Percentiles rank a stretch among this genome's conserved stretches.
phyloP scores from a whole-genome alignment of 2,113 vertebrate species.

The Indicator indicator region DNA sequence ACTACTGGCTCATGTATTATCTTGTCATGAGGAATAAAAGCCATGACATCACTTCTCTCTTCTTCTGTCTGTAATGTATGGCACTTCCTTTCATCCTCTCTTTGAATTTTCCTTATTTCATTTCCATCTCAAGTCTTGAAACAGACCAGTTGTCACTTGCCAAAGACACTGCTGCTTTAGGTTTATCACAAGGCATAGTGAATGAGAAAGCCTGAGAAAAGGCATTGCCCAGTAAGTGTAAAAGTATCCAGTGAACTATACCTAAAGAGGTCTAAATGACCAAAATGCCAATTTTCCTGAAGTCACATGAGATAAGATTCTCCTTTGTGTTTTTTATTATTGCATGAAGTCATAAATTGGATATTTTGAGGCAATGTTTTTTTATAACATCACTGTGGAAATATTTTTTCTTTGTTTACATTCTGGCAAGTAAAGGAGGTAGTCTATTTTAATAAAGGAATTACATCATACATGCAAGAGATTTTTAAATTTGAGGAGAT shows the following conservation, averaged over 20 bases:
- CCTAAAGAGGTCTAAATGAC: background rate
- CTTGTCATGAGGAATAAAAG: background rate
- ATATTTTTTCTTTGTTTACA: background rate
- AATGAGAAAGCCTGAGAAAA: background rate
- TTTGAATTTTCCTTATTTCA: background rate
- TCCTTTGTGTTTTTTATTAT: background rate
- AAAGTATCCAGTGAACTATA: background rate
- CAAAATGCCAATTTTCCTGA: background rate
- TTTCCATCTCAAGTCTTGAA: background rate
- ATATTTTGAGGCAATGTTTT: background rate
- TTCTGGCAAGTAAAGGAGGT: background rate
- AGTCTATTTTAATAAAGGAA: background rate
- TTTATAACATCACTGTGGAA: background rate
- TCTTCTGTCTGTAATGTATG: background rate
- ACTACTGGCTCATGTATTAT: background rate
- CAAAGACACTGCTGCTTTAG: background rate
- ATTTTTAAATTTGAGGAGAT: background rate
- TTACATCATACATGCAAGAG: background rate
- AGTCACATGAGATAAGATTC: background rate
- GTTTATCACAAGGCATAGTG: background rate
- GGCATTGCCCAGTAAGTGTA: background rate
- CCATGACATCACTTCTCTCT: background rate
- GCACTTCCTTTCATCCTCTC: background rate
- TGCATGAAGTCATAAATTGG: background rate
- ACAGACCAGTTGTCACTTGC: background rate